Percentiles rank a stretch among this genome's conserved stretches.
These are phyloP conservation scores for Lampris incognitus DNA, from an alignment of 2,113 vertebrate genomes.

Conservation along the genomic window DNA sequence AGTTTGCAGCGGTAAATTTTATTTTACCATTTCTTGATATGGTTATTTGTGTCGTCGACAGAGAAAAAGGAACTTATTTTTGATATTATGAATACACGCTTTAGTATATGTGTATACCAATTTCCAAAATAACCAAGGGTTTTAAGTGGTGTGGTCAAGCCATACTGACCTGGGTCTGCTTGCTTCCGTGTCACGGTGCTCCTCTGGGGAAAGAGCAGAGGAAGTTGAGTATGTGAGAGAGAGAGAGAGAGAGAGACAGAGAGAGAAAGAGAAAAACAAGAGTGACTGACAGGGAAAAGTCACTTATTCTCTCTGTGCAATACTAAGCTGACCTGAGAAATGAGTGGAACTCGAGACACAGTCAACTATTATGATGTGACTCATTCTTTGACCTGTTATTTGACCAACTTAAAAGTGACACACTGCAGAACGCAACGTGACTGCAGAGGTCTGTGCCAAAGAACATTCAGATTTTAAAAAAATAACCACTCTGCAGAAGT, in stretches of 20 bases:
- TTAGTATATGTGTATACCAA: too few species aligned
- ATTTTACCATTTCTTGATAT: too few species aligned
- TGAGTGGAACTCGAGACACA: constrained; percentile 25
- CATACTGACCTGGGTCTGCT: constrained; percentile 72
- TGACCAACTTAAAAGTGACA: too few species aligned
- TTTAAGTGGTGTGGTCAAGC: constrained; percentile 30
- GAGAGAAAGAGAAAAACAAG: background rate
- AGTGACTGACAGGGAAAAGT: constrained; percentile 14
- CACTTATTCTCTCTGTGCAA: background rate
- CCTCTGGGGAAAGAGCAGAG: constrained; percentile 60
- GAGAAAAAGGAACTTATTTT: too few species aligned
- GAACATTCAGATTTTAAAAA: too few species aligned
- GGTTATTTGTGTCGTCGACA: too few species aligned
- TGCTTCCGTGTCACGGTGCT: constrained; percentile 27
- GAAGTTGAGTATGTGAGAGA: background rate
- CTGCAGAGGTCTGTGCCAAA: background rate
- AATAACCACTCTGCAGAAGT: background rate
- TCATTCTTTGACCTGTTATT: background rate
- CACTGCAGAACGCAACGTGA: too few species aligned
- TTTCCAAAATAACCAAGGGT: constrained; percentile 3
- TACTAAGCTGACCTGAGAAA: constrained; percentile 44
- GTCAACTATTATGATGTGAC: background rate
- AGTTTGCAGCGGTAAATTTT: too few species aligned
- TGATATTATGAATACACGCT: too few species aligned
- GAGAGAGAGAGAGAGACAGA: constrained; percentile 14